Base-by-base conservation (phyloP, 1,140 invertebrate species). In the Charaxes varanes region DNA sequence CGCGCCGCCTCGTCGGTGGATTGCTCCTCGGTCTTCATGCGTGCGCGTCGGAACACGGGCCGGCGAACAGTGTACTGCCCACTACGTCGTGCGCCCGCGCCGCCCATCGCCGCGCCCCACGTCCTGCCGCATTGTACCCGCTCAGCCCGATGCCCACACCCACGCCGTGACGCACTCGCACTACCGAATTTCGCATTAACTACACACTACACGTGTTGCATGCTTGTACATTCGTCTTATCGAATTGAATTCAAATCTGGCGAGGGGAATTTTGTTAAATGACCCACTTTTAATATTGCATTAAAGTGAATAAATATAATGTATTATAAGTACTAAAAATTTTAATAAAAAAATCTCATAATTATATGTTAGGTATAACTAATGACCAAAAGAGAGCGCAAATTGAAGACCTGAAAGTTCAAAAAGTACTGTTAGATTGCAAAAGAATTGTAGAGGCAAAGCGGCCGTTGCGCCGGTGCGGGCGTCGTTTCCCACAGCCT, bases 11-110 rank as follows among this genome's bases (percentile, higher is more conserved):
- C 69, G 31, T 77, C 71, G 17, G 62, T 54, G 47, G 56, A 62
- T 51, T 74, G 76, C 19, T 77, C 60, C 54, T 84, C 73, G 71
- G 58, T 79, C 73, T 82, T 82, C 80, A 84, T 82, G 57, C 71
- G 72, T 71, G 69, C 65, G 65, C 62, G 57, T 61, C 56, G 45
- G 36, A 31, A 43, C 62, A 71, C 70, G 54, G 35, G 49, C 56
- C 36, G 43, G 54, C 22, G 43, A 42, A 61, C 57, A 67, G 58
- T 72, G 69, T 55, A 49, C 64, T 59, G 58, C 57, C 57, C 51
- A 57, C 42, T 35, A 38, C 47, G 30, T 27, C 24, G 22, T 43
- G 52, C 58, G 54, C 60, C 43, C 53, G 57, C 61, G 53, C 66
- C 68, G 53, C 46, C 55, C 41, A 46, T 36, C 30, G 41, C 59